phyloP scores from a whole-genome alignment of 2,888 invertebrate species.

The Brenthis ino region DNA sequence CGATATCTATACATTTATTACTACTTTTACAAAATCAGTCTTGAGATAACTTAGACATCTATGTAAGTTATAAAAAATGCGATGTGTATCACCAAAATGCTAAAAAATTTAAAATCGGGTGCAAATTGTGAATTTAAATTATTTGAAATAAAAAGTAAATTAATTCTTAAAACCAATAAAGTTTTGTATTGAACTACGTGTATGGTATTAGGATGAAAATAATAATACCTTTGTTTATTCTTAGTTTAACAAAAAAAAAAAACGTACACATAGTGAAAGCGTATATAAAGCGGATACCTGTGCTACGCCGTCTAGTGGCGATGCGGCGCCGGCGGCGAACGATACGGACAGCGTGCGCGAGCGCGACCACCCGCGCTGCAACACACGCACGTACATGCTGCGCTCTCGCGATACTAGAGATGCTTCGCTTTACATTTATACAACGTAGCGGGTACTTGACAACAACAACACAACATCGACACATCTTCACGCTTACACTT shows the following conservation, averaged over 20 bases:
- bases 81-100: no score
- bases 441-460: constrained; percentile 7
- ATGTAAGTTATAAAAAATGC: no score
- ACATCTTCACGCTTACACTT: background rate
- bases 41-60: no score
- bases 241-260: background rate
- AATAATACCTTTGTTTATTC: background rate
- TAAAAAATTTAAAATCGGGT: no score
- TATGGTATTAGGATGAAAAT: no score
- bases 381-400: constrained; percentile 77
- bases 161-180: no score
- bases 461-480: constrained; percentile 5
- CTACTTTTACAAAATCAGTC: no score
- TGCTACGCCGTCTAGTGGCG: constrained; percentile 89
- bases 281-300: constrained; percentile 61
- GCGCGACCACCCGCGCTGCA: constrained; percentile 91
- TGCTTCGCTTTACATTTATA: background rate
- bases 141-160: no score
- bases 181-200: no score
- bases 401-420: constrained; percentile 10
- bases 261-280: background rate
- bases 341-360: constrained; percentile 95
- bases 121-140: no score
- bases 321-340: constrained; percentile 89
- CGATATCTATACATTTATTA: constrained; percentile 79